These are phyloP conservation scores for Oreortyx pictus DNA, from an alignment of 2,797 vertebrate species.

Conservation along the genomic window DNA sequence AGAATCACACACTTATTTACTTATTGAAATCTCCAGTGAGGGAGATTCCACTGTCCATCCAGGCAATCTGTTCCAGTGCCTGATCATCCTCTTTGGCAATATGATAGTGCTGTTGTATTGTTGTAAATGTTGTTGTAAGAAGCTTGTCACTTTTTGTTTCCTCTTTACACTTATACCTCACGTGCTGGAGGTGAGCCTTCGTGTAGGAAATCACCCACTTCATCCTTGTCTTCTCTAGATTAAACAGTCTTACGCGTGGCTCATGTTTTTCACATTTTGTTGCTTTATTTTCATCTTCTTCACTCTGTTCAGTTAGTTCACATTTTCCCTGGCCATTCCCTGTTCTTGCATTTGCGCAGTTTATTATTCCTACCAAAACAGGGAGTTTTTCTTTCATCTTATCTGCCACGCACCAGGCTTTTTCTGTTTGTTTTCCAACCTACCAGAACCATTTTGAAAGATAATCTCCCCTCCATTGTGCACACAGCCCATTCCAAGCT, in stretches of 20 bases:
- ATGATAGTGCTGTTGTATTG: neutral
- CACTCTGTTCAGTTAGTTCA: neutral
- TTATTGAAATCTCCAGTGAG: neutral
- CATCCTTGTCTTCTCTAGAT: neutral
- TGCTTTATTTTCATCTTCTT: neutral
- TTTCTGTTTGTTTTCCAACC: neutral
- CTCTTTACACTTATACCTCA: fast-evolving
- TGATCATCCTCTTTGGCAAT: neutral
- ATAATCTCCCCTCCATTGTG: neutral
- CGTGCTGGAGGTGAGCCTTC: neutral
- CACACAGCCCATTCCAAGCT: neutral
- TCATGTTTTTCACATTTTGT: neutral
- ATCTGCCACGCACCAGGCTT: neutral
- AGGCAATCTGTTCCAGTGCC: neutral
- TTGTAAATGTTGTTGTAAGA: neutral
- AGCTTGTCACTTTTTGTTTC: neutral
- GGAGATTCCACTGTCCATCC: neutral
- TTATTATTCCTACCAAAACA: neutral
- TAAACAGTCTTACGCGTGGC: neutral
- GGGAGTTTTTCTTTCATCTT: neutral
- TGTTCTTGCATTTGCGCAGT: neutral
- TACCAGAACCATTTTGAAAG: neutral
- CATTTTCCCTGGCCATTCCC: neutral
- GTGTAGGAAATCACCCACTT: neutral
- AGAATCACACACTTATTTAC: neutral